Evolutionary conservation across 2,797 vertebrate genomes (phyloP), one percentile per base, ranked within the genome.

Genomic region (Clarias laeviceps): DNA sequence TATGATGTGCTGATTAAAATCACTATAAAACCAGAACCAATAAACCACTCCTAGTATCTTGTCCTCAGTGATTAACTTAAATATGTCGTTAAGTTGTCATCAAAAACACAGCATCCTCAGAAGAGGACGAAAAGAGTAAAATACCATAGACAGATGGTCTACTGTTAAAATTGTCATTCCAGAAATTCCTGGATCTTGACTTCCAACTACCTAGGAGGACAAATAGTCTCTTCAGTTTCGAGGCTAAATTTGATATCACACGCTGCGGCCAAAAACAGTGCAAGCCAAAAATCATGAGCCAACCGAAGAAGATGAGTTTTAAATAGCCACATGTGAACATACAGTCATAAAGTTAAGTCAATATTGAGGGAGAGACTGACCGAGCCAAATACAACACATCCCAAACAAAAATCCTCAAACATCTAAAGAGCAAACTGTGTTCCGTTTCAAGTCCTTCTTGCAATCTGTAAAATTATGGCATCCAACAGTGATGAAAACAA

Each of bases 211-310:
- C 72, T 84, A 45, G 50, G 32, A 72, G 57, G 65, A 59, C 34
- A 74, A 86, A 81, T 80, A 62, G 74, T 80, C 40, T 54, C 50
- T 72, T 64, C 57, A 72, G 40, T 64, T 83, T 74, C 29, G 56
- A 32, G 40, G 12, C 88, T 70, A 57, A 89, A 88, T 70, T 73
- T 85, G 83, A 89, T 83, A 85, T 85, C 76, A 85, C 83, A 84
- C 62, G 85, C 68, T 64, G 34, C 62, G 82, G 59, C 64, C 22
- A 74, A 85, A 83, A 40, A 77, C 40, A 20, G 17, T 59, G 54
- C 73, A 59, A 77, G 73, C 54, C 83, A 86, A 76, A 86, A 88
- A 80, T 85, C 77, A 57, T 74, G 37, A 69, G 77, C 84, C 69
- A 86, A 57, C 62, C 76, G n/a, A 40, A 65, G 83, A 72, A 84